Conservation (phyloP, 2,797 vertebrate genomes). For the Gallinago nigripennis region DNA sequence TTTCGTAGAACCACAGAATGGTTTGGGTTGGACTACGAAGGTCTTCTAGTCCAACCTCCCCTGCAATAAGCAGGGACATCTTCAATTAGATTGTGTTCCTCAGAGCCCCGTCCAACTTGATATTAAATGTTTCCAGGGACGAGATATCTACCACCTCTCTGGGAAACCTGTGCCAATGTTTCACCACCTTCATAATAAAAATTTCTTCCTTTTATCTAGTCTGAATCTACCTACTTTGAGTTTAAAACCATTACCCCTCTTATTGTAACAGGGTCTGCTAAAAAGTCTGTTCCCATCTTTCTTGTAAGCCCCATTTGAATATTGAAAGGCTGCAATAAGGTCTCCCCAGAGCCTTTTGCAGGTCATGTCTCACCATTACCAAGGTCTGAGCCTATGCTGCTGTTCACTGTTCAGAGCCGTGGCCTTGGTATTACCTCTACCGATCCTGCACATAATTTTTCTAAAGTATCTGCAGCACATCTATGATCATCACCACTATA, state of each 20-base stretch:
- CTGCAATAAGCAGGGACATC: background rate
- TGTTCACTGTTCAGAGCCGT: background rate
- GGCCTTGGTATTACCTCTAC: background rate
- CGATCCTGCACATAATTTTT: background rate
- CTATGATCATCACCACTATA: background rate
- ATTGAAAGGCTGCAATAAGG: background rate
- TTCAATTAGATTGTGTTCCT: background rate
- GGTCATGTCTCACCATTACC: fast-evolving
- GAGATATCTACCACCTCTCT: background rate
- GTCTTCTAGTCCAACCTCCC: background rate
- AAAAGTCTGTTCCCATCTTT: background rate
- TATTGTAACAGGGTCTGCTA: background rate
- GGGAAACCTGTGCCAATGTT: background rate
- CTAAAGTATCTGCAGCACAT: background rate
- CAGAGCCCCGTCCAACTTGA: background rate
- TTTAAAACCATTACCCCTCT: background rate
- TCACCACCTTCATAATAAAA: background rate
- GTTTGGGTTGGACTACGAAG: background rate
- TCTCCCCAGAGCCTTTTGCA: background rate
- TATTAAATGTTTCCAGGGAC: background rate
- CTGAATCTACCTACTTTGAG: background rate
- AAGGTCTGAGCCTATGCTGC: background rate
- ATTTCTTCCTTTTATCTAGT: background rate
- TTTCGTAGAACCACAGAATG: background rate
- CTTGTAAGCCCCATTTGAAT: background rate